Conservation (phyloP, 2,888 invertebrate species). For the Cerceris ruficornis region DNA sequence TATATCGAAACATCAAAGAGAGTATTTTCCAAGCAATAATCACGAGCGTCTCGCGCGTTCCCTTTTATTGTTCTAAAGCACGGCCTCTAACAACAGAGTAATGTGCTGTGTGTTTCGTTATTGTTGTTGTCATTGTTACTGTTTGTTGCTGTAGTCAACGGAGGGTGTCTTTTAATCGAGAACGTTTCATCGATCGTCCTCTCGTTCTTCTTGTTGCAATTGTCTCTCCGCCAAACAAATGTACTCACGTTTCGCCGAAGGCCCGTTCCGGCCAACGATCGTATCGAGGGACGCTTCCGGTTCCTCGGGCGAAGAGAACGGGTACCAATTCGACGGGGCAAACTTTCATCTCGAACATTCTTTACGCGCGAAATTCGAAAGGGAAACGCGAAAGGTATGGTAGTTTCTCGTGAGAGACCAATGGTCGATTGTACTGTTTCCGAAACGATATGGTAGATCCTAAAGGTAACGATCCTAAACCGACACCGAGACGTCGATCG, state of each 20-base stretch:
- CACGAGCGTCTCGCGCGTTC: conserved; percentile 44
- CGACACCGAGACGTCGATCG: conserved; percentile 32
- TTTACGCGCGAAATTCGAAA: neutral
- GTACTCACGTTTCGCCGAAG: conserved; percentile 66
- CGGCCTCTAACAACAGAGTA: conserved; percentile 57
- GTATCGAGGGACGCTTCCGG: no score
- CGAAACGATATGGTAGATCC: neutral
- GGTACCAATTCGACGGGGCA: neutral
- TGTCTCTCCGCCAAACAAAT: conserved; percentile 64
- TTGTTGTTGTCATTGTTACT: conserved; percentile 68
- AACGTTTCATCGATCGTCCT: neutral
- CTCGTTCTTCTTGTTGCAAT: conserved; percentile 68
- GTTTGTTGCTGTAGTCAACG: conserved; percentile 38
- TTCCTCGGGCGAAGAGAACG: no score
- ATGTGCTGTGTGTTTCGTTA: conserved; percentile 71
- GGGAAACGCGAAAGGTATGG: neutral
- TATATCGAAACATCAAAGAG: conserved; percentile 5
- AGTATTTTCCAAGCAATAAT: conserved; percentile 43
- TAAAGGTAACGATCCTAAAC: neutral
- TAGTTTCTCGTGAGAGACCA: neutral
- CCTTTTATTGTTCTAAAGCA: conserved; percentile 53
- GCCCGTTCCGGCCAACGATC: conserved; percentile 42
- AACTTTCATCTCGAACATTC: neutral
- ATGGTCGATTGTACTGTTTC: neutral
- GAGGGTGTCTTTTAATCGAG: conserved; percentile 30